Conservation (phyloP, 53 echinoderm and acorn worm species). For the Mesocentrotus franciscanus region DNA sequence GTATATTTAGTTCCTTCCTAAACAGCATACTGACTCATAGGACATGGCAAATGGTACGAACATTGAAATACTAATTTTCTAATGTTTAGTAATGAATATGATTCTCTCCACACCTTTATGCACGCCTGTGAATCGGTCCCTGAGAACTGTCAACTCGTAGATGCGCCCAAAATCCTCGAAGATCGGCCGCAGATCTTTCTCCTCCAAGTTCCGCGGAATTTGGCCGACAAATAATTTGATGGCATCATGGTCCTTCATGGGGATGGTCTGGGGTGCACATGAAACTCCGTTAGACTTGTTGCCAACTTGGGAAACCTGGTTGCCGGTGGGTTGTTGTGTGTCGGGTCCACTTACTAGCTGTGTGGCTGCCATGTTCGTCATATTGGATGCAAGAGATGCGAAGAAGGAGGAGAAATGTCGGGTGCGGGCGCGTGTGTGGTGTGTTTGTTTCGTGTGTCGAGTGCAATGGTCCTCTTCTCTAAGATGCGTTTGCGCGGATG, state of each 20-base stretch:
- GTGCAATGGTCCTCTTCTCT: neutral
- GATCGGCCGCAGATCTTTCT: conserved; percentile 96
- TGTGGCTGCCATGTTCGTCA: conserved; percentile 99
- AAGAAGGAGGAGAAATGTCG: neutral
- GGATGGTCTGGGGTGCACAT: conserved; percentile 94
- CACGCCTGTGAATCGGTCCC: conserved; percentile 96
- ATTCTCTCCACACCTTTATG: conserved; percentile 86
- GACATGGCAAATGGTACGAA: neutral
- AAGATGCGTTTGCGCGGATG: conserved; percentile 57
- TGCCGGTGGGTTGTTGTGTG: conserved; percentile 72
- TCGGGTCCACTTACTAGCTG: conserved; percentile 83
- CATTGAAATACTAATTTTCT: neutral
- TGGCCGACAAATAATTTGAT: conserved; percentile 99
- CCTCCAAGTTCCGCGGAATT: conserved; percentile 96
- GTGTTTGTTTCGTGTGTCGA: conserved; percentile 38
- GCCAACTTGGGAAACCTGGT: conserved; percentile 70
- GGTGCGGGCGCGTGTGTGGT: conserved; percentile 39
- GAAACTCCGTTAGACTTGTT: conserved; percentile 85
- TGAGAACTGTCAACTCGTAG: conserved; percentile 97
- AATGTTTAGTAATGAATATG: neutral
- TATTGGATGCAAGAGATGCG: conserved; percentile 73
- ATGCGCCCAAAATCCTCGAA: conserved; percentile 96
- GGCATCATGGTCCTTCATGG: conserved; percentile 99
- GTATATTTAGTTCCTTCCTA: neutral
- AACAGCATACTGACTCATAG: neutral